These are phyloP conservation scores for Gymnobelideus leadbeateri DNA, from an alignment of 2,113 vertebrate species.

Conservation along the genomic window DNA sequence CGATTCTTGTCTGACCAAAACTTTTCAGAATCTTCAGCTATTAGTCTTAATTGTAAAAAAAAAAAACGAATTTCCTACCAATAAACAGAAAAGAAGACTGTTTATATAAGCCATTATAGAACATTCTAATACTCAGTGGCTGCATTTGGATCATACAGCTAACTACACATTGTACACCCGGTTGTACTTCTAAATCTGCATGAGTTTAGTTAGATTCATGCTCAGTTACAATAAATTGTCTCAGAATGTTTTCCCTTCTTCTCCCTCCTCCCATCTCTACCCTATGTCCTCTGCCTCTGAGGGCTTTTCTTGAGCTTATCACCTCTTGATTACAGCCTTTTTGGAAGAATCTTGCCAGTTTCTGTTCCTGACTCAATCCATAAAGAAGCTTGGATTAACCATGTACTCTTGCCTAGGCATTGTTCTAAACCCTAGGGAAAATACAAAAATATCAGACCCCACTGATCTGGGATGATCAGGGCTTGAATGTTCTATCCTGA, in stretches of 20 bases:
- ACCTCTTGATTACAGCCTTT: background rate
- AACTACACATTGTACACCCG: background rate
- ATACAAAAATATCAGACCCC: background rate
- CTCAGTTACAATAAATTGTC: background rate
- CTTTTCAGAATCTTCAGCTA: background rate
- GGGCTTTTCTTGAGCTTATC: background rate
- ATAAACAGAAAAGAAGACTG: no score
- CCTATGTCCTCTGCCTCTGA: background rate
- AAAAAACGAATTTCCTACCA: background rate
- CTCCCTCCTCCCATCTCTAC: background rate
- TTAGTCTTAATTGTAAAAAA: background rate
- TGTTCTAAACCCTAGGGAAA: background rate
- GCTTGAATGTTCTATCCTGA: background rate
- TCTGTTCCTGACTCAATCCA: background rate
- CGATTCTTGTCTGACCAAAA: background rate
- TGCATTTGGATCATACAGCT: background rate
- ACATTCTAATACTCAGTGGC: background rate
- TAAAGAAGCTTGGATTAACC: background rate
- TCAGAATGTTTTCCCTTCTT: background rate
- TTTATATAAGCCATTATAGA: background rate
- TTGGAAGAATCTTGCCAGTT: background rate
- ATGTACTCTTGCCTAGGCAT: background rate
- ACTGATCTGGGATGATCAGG: background rate
- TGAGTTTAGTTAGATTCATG: background rate
- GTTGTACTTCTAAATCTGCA: background rate